Conservation (phyloP, 2,797 vertebrate species). For the Rhadinocentrus ornatus region DNA sequence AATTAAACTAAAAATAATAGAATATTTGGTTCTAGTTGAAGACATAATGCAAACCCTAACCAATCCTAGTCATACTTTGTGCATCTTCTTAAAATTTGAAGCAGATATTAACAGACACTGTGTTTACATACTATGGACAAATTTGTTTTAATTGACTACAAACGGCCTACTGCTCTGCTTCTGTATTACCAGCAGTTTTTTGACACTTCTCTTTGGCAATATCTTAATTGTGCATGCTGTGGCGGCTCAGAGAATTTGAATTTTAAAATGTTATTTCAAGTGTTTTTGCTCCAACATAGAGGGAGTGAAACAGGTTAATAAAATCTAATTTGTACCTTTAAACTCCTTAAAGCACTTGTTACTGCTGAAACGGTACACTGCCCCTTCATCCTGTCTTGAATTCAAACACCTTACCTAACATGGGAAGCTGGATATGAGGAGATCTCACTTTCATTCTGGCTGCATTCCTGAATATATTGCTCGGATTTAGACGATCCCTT, state of each 20-base stretch:
- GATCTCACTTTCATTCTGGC: conserved; percentile 44
- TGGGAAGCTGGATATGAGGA: conserved; percentile 20
- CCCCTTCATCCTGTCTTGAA: conserved; percentile 11
- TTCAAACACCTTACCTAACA: conserved; percentile 26
- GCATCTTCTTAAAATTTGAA: too few relatives aligned
- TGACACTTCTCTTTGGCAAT: neutral
- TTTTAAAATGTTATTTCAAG: neutral
- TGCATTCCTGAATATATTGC: conserved; percentile 76
- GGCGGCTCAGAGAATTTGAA: neutral
- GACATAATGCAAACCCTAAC: neutral
- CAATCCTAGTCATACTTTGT: neutral
- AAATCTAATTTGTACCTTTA: conserved; percentile 8
- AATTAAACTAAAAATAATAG: neutral
- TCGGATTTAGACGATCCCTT: conserved; percentile 56
- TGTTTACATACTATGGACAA: neutral
- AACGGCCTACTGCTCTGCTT: neutral
- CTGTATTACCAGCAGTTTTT: neutral
- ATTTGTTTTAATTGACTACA: neutral
- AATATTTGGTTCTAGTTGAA: neutral
- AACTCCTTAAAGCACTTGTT: conserved; percentile 16
- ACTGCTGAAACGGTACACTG: conserved; percentile 13
- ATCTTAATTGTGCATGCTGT: neutral
- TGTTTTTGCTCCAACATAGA: neutral
- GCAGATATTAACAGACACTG: neutral
- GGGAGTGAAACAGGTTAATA: neutral